Percentiles rank a stretch among this genome's conserved stretches.
phyloP scores from a whole-genome alignment of 2,888 invertebrate species.

The Plagiodera versicolora region DNA sequence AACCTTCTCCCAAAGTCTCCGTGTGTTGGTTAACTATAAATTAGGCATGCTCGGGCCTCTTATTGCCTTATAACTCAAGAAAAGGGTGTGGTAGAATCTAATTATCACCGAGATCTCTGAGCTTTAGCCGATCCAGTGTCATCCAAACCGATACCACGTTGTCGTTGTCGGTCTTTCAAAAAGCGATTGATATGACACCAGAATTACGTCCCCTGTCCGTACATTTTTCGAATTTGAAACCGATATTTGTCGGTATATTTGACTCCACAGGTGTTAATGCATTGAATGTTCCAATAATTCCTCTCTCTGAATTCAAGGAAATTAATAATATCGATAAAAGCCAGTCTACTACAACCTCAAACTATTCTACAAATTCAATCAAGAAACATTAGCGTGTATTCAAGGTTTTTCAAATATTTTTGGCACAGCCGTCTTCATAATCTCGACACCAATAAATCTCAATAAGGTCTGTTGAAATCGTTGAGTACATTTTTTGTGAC shows the following conservation, averaged over 20 bases:
- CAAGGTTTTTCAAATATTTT: too few relatives aligned
- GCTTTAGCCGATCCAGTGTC: conserved; percentile 37
- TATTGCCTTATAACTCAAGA: conserved; percentile 56
- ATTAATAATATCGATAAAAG: too few relatives aligned
- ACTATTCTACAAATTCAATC: too few relatives aligned
- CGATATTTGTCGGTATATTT: too few relatives aligned
- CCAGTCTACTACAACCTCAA: too few relatives aligned
- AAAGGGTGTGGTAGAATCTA: conserved; percentile 55
- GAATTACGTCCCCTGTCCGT: background rate
- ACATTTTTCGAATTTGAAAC: background rate
- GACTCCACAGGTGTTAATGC: too few relatives aligned
- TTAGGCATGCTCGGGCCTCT: conserved; percentile 53
- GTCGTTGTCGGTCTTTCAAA: conserved; percentile 5
- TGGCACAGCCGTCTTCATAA: background rate
- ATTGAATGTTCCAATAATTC: too few relatives aligned
- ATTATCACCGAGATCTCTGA: conserved; percentile 53
- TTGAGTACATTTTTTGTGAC: background rate
- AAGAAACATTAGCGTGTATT: too few relatives aligned
- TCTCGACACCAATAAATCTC: background rate
- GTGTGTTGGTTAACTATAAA: conserved; percentile 53
- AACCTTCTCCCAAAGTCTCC: conserved; percentile 38
- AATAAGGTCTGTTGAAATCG: background rate
- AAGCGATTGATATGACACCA: background rate
- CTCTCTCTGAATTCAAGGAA: too few relatives aligned
- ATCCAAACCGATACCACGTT: background rate